A percentile compares a stretch with the other conserved stretches of the same genome.
Conservation (phyloP, 2,888 invertebrate species). For the Eubasilissa splendida region DNA sequence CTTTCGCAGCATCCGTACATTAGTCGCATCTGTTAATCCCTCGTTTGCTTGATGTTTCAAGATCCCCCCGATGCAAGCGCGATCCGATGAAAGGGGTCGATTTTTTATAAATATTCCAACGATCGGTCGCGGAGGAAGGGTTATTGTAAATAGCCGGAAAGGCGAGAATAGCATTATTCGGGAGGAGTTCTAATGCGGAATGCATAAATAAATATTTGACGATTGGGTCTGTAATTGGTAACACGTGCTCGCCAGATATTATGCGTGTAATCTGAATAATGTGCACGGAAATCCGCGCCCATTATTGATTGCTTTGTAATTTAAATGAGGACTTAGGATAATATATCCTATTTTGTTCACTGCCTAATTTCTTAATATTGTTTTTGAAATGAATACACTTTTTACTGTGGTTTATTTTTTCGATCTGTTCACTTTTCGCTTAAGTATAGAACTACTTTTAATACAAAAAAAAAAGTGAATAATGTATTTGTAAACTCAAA, state of each 20-base stretch:
- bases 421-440: too few species aligned
- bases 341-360: too few species aligned
- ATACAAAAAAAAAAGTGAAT: too few species aligned
- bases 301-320: too few species aligned
- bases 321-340: too few species aligned
- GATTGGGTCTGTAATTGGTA: constrained; percentile 44
- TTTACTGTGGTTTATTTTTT: too few species aligned
- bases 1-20: constrained; percentile 44
- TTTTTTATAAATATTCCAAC: constrained; percentile 37
- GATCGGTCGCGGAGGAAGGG: constrained; percentile 40
- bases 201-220: constrained; percentile 54
- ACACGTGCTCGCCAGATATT: constrained; percentile 52
- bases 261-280: constrained; percentile 37
- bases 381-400: too few species aligned
- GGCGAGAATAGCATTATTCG: constrained; percentile 44
- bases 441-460: too few species aligned
- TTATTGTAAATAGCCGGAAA: constrained; percentile 35
- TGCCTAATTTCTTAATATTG: too few species aligned
- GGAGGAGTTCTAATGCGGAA: constrained; percentile 43
- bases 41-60: constrained; percentile 42
- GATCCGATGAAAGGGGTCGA: constrained; percentile 37
- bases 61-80: constrained; percentile 40
- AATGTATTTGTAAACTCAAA: too few species aligned
- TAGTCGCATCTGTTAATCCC: constrained; percentile 47
- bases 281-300: too few species aligned